These are phyloP conservation scores for Nephrotoma appendiculata DNA, from an alignment of 2,888 invertebrate genomes.

Conservation along the genomic window DNA sequence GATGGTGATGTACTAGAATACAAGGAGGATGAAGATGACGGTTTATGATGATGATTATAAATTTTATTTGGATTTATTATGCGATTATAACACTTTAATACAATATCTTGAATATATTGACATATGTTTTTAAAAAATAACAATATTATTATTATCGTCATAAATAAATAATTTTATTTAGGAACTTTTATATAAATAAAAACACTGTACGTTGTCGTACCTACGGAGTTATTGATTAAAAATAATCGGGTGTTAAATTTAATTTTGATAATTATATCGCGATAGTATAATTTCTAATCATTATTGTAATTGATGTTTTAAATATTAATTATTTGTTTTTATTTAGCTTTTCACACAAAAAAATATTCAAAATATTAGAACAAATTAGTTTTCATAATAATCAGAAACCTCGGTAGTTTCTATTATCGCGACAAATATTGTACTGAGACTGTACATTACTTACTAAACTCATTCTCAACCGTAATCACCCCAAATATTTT, in stretches of 20 bases:
- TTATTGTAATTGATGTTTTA: not conserved
- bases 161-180: slow-evolving; percentile 16
- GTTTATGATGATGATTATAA: not conserved
- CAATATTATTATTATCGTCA: slow-evolving; percentile 29
- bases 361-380: not conserved
- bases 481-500: not conserved
- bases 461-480: too few relatives aligned
- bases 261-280: not conserved
- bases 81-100: slow-evolving; percentile 28
- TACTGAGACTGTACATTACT: not conserved
- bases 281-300: not conserved
- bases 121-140: slow-evolving; percentile 31
- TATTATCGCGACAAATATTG: not conserved
- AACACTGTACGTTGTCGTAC: not conserved
- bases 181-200: not conserved
- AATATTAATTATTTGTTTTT: not conserved
- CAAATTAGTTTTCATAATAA: too few relatives aligned
- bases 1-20: not conserved
- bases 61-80: slow-evolving; percentile 24
- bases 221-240: not conserved
- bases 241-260: not conserved
- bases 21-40: not conserved
- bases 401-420: not conserved
- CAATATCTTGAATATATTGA: slow-evolving; percentile 29
- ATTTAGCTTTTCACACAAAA: not conserved